These are phyloP conservation scores for Tiliacea citrago DNA, from an alignment of 2,888 invertebrate genomes.

Conservation along the genomic window DNA sequence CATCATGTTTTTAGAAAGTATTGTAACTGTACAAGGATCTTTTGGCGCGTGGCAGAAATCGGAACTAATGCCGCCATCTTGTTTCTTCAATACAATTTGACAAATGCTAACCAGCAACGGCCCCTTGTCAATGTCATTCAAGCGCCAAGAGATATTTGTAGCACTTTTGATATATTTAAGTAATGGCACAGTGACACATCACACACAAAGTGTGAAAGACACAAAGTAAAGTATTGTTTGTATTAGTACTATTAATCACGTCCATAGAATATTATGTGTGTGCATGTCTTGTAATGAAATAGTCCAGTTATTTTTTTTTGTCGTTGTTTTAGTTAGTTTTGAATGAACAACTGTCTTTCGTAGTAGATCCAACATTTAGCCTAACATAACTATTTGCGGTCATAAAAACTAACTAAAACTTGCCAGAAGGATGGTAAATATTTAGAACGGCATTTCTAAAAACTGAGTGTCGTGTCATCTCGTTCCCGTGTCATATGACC, in stretches of 20 bases:
- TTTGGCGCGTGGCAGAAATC: neutral
- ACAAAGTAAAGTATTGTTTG: constrained; percentile 1
- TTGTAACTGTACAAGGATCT: neutral
- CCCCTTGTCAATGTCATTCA: neutral
- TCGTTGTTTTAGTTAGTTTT: constrained; percentile 19
- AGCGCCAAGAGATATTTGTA: neutral
- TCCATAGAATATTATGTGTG: neutral
- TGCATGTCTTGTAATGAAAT: constrained; percentile 32
- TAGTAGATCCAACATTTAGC: constrained; percentile 15
- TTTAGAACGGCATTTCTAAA: neutral
- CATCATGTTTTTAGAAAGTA: neutral
- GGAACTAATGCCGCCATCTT: neutral
- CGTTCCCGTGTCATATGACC: neutral
- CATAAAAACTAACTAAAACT: too few relatives aligned
- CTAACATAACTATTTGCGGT: neutral
- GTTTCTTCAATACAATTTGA: neutral
- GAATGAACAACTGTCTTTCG: neutral
- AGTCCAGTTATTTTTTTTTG: constrained; percentile 19
- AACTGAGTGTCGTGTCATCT: neutral
- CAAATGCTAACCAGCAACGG: neutral
- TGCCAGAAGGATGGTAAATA: neutral
- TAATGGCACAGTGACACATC: too few relatives aligned
- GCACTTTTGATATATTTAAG: neutral
- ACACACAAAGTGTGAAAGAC: too few relatives aligned
- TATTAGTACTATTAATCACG: neutral